phyloP scores from a whole-genome alignment of 1,140 invertebrate species.

The Temnothorax nylanderi region DNA sequence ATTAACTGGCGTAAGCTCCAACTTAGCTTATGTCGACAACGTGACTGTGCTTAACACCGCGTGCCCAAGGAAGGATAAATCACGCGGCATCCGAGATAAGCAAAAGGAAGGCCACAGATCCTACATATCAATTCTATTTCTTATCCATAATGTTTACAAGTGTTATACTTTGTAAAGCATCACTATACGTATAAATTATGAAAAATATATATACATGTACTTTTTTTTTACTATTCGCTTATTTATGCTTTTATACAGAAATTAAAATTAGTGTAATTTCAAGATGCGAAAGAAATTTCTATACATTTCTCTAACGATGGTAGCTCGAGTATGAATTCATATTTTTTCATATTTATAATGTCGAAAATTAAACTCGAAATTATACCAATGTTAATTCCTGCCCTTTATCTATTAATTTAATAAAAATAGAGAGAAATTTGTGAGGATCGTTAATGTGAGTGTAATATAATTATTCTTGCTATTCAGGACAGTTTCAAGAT shows the following conservation, averaged over 20 bases:
- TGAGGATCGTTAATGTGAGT: not conserved
- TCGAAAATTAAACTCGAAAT: slow-evolving; percentile 18
- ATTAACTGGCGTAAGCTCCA: slow-evolving; percentile 61
- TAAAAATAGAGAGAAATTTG: not conserved
- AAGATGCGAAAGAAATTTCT: not conserved
- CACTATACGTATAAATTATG: not conserved
- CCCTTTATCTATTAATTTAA: not conserved
- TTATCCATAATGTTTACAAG: not conserved
- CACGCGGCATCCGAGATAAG: slow-evolving; percentile 43
- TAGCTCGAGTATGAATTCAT: not conserved
- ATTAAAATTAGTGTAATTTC: not conserved
- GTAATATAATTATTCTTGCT: slow-evolving; percentile 27
- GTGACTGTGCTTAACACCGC: slow-evolving; percentile 51
- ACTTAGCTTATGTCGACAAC: slow-evolving; percentile 62
- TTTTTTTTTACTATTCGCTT: not conserved
- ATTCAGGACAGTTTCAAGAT: slow-evolving; percentile 23
- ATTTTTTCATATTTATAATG: not conserved
- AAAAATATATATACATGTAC: not conserved
- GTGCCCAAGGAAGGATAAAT: slow-evolving; percentile 51
- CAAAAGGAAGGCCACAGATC: slow-evolving; percentile 2
- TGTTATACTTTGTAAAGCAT: not conserved
- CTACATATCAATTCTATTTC: not conserved
- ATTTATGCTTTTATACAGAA: not conserved
- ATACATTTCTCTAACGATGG: not conserved
- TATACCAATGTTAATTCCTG: not conserved